Base-by-base conservation (phyloP, 1,140 invertebrate species). In the Prorops nasuta region DNA sequence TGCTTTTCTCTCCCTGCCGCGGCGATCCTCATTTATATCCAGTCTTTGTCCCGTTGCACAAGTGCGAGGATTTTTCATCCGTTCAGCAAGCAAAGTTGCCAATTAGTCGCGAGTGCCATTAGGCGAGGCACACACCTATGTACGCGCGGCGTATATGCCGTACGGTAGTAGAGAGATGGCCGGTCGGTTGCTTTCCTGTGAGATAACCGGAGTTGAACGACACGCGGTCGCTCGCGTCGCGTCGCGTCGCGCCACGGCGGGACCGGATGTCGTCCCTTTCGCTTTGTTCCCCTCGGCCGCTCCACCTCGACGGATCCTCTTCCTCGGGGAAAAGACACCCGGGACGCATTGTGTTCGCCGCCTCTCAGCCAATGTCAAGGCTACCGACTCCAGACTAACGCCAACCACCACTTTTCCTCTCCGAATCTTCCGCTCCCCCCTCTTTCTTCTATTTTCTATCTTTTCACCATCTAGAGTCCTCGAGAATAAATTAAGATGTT, bases 171-270 rank as follows among this genome's bases (percentile, higher is more conserved):
- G 9, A 24, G 41, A 41, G 54, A 48, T 21, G 21, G 34, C 31
- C 45, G 24, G 34, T 47, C 21, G n/a, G n/a, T n/a, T 31, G 39
- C 35, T 53, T 54, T 54, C 38, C 51, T 49, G 46, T 45, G 47
- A 57, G 55, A 57, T 57, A 57, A 57, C 52, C 53, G 20, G 51
- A 49, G 56, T 58, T 58, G 56, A 59, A 59, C 54, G 57, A 59
- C 54, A 56, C 54, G 36, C 36, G 36, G 39, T 28, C 42, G 39
- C 35, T n/a, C n/a, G n/a, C n/a, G n/a, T n/a, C n/a, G n/a, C n/a
- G n/a, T n/a, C n/a, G n/a, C n/a, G n/a, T n/a, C n/a, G n/a, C n/a
- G n/a, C n/a, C n/a, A n/a, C n/a, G 15, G 32, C 35, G 40, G 20
- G 49, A 49, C 54, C 54, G 57, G 54, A 59, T 56, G 57, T 56